Percentiles rank a stretch among this genome's conserved stretches.
Conservation (phyloP, 2,113 vertebrate genomes). For the Atlantisia rogersi region DNA sequence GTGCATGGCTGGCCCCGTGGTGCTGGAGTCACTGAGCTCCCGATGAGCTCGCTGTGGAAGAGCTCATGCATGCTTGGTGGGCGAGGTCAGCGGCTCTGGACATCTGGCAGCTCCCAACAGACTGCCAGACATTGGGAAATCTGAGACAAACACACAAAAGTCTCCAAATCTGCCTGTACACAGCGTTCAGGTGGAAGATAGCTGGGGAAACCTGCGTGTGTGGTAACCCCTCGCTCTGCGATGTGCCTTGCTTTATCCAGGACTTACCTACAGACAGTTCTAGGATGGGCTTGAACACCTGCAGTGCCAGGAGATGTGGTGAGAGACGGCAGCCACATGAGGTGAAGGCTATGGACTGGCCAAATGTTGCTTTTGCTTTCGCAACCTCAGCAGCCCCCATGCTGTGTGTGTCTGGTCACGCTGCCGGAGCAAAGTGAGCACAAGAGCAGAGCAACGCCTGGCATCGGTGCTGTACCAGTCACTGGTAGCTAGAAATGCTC, state of each 20-base stretch:
- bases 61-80: background rate
- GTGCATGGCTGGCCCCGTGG: fast-evolving
- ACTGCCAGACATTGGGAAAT: constrained; percentile 40
- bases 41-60: background rate
- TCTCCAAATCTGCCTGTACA: background rate
- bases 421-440: background rate
- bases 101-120: constrained; percentile 46
- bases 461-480: background rate
- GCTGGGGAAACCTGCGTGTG: background rate
- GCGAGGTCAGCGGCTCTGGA: constrained; percentile 19
- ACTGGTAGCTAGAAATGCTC: background rate
- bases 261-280: background rate
- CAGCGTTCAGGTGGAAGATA: background rate
- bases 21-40: background rate
- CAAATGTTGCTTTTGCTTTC: background rate
- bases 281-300: background rate
- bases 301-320: background rate
- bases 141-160: background rate
- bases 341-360: fast-evolving
- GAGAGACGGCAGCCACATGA: background rate
- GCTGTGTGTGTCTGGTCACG: background rate
- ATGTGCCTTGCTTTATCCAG: background rate
- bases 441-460: background rate
- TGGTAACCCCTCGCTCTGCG: background rate
- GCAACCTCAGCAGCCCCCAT: background rate